These are phyloP conservation scores for Mythimna loreyi DNA, from an alignment of 2,888 invertebrate genomes.

Conservation along the genomic window DNA sequence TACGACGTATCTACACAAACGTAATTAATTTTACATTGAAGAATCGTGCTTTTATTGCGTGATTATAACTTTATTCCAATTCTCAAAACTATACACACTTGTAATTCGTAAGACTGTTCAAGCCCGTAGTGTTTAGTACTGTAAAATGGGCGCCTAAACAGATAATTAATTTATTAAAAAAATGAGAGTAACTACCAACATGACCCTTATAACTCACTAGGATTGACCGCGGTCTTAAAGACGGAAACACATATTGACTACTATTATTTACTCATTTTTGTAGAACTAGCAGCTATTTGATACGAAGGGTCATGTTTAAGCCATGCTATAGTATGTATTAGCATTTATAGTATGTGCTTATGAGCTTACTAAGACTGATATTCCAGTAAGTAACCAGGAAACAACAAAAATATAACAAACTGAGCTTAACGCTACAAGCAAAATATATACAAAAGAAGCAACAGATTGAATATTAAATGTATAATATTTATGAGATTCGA, in stretches of 20 bases:
- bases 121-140: slow-evolving; percentile 1
- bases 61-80: not conserved
- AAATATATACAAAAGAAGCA: not conserved
- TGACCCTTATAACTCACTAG: not conserved
- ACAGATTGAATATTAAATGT: slow-evolving; percentile 3
- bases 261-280: not conserved
- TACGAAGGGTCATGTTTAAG: slow-evolving; percentile 27
- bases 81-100: slow-evolving; percentile 1
- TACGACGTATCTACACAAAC: not conserved
- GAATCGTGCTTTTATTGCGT: slow-evolving; percentile 5
- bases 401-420: not conserved
- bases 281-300: not conserved
- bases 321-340: not conserved
- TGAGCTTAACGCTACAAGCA: not conserved
- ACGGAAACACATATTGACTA: not conserved
- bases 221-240: not conserved
- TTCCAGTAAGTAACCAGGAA: slow-evolving; percentile 30
- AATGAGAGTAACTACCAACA: slow-evolving; percentile 14
- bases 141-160: slow-evolving; percentile 28
- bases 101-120: not conserved
- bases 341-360: not conserved
- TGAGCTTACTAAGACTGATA: slow-evolving; percentile 55
- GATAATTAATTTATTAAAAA: slow-evolving; percentile 31
- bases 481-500: too few relatives aligned
- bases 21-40: slow-evolving; percentile 21